phyloP scores from a whole-genome alignment of 1,140 invertebrate species.

The Solenopsis fugax region DNA sequence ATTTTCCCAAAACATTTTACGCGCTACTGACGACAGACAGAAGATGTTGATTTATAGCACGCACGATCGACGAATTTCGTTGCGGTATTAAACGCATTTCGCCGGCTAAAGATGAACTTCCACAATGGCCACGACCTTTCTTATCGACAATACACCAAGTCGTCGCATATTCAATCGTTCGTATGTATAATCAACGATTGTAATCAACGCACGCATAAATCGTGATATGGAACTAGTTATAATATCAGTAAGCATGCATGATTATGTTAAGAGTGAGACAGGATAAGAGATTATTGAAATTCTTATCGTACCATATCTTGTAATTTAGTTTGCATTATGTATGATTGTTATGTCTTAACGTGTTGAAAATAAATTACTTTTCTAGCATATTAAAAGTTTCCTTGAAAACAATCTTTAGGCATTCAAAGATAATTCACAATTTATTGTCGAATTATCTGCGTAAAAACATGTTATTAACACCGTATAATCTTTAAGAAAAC shows the following conservation, averaged over 20 bases:
- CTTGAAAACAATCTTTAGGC: background rate
- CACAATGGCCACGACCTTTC: constrained; percentile 71
- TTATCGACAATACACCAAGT: constrained; percentile 62
- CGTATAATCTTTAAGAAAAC: background rate
- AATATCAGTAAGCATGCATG: background rate
- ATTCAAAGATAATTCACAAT: constrained; percentile 26
- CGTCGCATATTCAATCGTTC: constrained; percentile 47
- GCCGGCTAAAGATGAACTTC: constrained; percentile 67
- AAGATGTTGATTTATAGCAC: constrained; percentile 11
- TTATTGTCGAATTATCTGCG: constrained; percentile 11
- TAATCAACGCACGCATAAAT: constrained; percentile 28
- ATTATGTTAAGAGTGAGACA: background rate
- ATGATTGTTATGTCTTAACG: background rate
- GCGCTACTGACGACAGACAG: background rate
- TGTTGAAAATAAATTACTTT: constrained; percentile 13
- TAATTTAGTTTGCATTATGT: constrained; percentile 27
- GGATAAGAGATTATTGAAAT: background rate
- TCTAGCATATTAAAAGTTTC: background rate
- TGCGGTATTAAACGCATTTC: constrained; percentile 46
- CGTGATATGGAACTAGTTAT: background rate
- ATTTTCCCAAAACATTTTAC: constrained; percentile 23
- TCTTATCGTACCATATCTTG: background rate
- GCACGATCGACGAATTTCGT: constrained; percentile 40
- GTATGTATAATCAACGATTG: constrained; percentile 68
- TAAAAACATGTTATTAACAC: constrained; percentile 29